Evolutionary conservation across 1,140 invertebrate species (phyloP).

Genomic region (Cydia pomonella): DNA sequence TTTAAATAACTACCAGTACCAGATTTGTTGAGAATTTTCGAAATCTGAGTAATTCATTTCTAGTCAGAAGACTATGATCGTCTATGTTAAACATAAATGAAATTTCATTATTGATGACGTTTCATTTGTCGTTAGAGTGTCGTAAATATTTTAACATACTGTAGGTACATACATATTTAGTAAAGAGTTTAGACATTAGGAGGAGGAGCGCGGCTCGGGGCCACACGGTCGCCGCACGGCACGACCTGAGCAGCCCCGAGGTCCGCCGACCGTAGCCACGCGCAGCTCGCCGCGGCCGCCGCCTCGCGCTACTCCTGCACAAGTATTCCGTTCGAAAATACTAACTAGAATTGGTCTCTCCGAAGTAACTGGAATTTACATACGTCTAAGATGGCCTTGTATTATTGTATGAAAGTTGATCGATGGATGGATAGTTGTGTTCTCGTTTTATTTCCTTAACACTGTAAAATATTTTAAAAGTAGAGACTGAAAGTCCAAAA

Average conservation of each 20-base stretch:
- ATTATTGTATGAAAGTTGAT: slow-evolving; percentile 62
- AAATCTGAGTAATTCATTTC: slow-evolving; percentile 72
- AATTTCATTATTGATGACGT: slow-evolving; percentile 43
- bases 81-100: slow-evolving; percentile 61
- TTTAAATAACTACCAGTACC: slow-evolving; percentile 55
- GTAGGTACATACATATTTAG: slow-evolving; percentile 31
- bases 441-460: slow-evolving; percentile 56
- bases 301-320: slow-evolving; percentile 38
- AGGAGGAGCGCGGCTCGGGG: slow-evolving; percentile 9
- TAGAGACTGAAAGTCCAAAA: slow-evolving; percentile 79
- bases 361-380: slow-evolving; percentile 42
- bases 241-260: not conserved
- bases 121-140: slow-evolving; percentile 38
- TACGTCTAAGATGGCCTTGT: slow-evolving; percentile 67
- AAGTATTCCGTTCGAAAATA: slow-evolving; percentile 36
- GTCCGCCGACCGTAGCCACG: too few species aligned
- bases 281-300: not conserved
- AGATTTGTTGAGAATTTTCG: slow-evolving; percentile 57
- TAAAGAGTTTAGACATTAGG: slow-evolving; percentile 28
- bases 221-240: not conserved
- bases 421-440: slow-evolving; percentile 62
- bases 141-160: slow-evolving; percentile 36
- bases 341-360: slow-evolving; percentile 43
- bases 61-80: slow-evolving; percentile 75
- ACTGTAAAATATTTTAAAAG: slow-evolving; percentile 69